Evolutionary conservation across 2,113 vertebrate genomes (phyloP).

Genomic region (Formicarius rufipectus): DNA sequence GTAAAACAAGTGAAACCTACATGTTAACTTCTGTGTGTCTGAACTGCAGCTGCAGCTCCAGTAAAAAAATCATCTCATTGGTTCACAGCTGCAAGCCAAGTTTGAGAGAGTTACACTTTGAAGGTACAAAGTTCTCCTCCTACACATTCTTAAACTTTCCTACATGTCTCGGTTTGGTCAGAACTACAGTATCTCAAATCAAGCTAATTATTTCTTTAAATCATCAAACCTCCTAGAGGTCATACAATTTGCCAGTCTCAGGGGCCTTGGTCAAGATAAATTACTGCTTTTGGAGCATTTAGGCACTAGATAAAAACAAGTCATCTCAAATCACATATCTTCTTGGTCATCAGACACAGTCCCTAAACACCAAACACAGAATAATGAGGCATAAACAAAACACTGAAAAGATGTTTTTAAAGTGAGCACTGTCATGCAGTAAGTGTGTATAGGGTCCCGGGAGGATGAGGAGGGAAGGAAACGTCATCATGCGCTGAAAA

Average conservation of each 20-base stretch:
- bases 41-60: neutral
- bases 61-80: neutral
- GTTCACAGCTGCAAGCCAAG: neutral
- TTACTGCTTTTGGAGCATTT: neutral
- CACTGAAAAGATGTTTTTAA: neutral
- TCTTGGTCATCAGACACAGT: neutral
- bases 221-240: neutral
- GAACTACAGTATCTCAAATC: neutral
- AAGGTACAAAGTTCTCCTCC: neutral
- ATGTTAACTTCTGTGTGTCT: neutral
- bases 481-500: neutral
- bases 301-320: neutral
- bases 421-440: neutral
- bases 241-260: neutral
- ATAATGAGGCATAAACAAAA: neutral
- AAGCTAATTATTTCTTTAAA: neutral
- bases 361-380: neutral
- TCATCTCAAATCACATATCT: neutral
- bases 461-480: neutral
- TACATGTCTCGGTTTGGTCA: neutral
- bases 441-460: neutral
- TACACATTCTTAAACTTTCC: neutral
- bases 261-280: neutral
- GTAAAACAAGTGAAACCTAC: neutral
- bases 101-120: neutral